These are phyloP conservation scores for Rattus norvegicus DNA, from an alignment of 2,113 vertebrate species.

Conservation along the genomic window DNA sequence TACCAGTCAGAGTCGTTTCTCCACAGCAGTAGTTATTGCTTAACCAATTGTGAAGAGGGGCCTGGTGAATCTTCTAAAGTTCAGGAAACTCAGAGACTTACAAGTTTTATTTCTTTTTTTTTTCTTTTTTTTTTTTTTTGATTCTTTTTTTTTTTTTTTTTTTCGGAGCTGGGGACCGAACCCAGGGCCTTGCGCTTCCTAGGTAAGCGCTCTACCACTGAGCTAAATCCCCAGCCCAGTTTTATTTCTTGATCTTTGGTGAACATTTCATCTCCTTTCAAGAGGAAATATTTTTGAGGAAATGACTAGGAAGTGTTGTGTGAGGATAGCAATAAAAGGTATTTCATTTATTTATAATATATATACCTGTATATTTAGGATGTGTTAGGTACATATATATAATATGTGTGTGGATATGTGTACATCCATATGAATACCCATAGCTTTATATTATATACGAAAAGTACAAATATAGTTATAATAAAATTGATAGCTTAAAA, in stretches of 20 bases:
- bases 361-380: not conserved
- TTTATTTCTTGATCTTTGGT: not conserved
- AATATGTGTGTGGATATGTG: not conserved
- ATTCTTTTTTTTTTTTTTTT: no score
- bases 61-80: not conserved
- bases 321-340: no score
- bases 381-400: not conserved
- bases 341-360: no score
- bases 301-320: not conserved
- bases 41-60: no score
- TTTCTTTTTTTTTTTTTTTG: no score
- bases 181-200: no score
- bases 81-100: not conserved
- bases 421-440: not conserved
- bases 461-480: not conserved
- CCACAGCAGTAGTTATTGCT: not conserved
- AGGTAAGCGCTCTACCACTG: no score
- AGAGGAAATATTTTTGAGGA: not conserved
- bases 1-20: no score
- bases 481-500: not conserved
- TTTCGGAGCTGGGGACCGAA: no score
- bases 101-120: not conserved
- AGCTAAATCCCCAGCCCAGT: no score
- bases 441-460: not conserved
- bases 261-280: not conserved